Percentiles rank a stretch among this genome's conserved stretches.
Evolutionary conservation across 1,140 invertebrate genomes (phyloP).

Genomic region (Aphidius gifuensis): DNA sequence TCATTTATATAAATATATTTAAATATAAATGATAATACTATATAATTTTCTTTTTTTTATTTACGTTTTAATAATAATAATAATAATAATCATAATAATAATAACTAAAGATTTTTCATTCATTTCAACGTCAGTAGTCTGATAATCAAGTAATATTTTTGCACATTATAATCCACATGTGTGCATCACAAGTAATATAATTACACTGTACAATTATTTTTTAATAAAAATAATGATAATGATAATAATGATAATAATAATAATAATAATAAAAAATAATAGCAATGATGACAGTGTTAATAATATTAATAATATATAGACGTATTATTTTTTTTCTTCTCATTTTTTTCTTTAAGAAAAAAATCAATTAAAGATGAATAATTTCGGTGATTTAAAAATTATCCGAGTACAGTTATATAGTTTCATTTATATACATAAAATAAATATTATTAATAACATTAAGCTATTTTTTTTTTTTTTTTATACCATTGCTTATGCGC

Average conservation of each 20-base stretch:
- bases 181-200: slow-evolving; percentile 56
- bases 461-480: slow-evolving; percentile 39
- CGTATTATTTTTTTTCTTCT: too few relatives aligned
- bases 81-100: slow-evolving; percentile 39
- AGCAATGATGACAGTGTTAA: too few relatives aligned
- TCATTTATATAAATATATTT: neutral
- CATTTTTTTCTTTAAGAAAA: too few relatives aligned
- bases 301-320: too few relatives aligned
- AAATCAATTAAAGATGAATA: too few relatives aligned
- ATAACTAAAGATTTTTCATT: slow-evolving; percentile 38
- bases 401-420: slow-evolving; percentile 33
- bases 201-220: slow-evolving; percentile 56
- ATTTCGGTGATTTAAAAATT: too few relatives aligned
- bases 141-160: slow-evolving; percentile 14
- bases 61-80: slow-evolving; percentile 27
- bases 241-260: slow-evolving; percentile 52
- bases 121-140: slow-evolving; percentile 26
- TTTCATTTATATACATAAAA: slow-evolving; percentile 54
- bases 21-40: too few relatives aligned
- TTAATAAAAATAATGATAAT: slow-evolving; percentile 56
- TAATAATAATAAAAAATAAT: too few relatives aligned
- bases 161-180: slow-evolving; percentile 46
- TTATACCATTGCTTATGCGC: slow-evolving; percentile 15
- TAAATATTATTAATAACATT: slow-evolving; percentile 55
- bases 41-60: neutral